Evolutionary conservation across 2,113 vertebrate species (phyloP).

Genomic region (Cathartes aura): DNA sequence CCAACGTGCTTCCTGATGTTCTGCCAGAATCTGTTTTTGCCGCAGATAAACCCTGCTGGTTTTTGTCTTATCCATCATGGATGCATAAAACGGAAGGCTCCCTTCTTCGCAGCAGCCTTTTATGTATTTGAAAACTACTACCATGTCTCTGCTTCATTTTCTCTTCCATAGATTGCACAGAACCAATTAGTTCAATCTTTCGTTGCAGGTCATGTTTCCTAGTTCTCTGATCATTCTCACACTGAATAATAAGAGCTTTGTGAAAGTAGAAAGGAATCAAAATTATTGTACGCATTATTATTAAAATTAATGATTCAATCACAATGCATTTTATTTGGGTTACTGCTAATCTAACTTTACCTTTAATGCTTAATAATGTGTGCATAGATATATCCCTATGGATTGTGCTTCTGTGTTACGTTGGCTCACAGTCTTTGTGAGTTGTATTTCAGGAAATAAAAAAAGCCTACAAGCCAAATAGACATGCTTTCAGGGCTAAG

Average conservation of each 20-base stretch:
- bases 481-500: neutral
- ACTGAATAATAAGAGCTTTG: constrained; percentile 14
- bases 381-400: neutral
- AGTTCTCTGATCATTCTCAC: constrained; percentile 41
- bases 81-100: neutral
- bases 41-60: neutral
- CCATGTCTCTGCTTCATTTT: constrained; percentile 12
- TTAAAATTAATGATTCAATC: constrained; percentile 54
- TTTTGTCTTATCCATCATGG: neutral
- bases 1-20: neutral
- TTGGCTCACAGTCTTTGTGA: neutral
- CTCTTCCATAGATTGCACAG: neutral
- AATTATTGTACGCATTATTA: constrained; percentile 8
- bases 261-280: neutral
- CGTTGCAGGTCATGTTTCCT: neutral
- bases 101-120: neutral
- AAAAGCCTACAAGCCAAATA: neutral
- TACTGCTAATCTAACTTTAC: constrained; percentile 12
- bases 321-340: constrained; percentile 10
- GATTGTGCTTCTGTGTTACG: neutral
- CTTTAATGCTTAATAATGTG: constrained; percentile 14
- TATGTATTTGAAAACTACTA: constrained; percentile 11
- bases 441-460: neutral
- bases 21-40: neutral
- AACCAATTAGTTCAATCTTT: constrained; percentile 49